Conservation (phyloP, 2,113 vertebrate genomes). For the Chionomys nivalis region DNA sequence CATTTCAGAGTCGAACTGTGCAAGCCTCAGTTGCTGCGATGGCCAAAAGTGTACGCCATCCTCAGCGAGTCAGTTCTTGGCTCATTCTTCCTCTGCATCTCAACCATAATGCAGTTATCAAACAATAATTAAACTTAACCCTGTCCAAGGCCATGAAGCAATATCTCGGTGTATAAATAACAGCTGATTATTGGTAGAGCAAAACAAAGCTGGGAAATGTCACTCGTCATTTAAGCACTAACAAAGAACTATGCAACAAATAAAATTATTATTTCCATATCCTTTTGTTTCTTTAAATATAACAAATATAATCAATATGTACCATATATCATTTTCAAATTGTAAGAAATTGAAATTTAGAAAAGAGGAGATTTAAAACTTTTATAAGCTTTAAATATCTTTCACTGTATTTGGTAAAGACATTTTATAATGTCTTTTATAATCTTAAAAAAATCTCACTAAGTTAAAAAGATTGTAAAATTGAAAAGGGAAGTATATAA, state of each 20-base stretch:
- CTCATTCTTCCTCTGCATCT: neutral
- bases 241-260: neutral
- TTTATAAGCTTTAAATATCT: neutral
- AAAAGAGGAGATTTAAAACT: conserved; percentile 33
- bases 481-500: neutral
- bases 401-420: neutral
- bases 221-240: conserved; percentile 40
- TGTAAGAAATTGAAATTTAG: neutral
- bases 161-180: conserved; percentile 28
- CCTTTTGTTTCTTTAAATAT: neutral
- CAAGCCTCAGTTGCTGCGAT: neutral
- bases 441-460: neutral
- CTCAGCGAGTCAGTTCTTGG: neutral
- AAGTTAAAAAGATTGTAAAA: conserved; percentile 17
- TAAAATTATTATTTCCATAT: neutral
- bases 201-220: conserved; percentile 39
- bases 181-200: conserved; percentile 13
- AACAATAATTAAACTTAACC: conserved; percentile 44
- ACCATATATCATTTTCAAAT: neutral
- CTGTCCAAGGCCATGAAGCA: neutral
- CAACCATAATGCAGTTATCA: neutral
- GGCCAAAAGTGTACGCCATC: neutral
- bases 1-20: neutral
- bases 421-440: neutral
- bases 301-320: neutral